A percentile compares a stretch with the other conserved stretches of the same genome.
phyloP scores from a whole-genome alignment of 2,113 vertebrate species.

The Oncorhynchus tshawytscha region DNA sequence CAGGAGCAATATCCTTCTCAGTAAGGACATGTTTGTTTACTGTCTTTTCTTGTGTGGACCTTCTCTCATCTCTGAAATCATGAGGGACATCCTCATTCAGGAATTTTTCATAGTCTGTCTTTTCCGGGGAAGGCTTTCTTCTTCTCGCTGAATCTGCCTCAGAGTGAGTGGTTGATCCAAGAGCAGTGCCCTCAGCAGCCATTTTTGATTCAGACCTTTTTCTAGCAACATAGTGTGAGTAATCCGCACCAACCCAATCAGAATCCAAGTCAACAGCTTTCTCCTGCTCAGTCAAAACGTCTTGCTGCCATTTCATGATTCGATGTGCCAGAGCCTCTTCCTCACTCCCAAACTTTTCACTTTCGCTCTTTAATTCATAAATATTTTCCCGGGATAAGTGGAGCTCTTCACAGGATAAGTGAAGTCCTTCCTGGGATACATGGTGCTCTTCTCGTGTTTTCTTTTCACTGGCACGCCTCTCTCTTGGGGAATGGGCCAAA shows the following conservation, averaged over 20 bases:
- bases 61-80: conserved; percentile 8
- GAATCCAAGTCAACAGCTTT: conserved; percentile 42
- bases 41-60: conserved; percentile 2
- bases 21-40: conserved; percentile 18
- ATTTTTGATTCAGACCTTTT: conserved; percentile 12
- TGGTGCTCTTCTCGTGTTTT: conserved; percentile 34
- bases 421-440: conserved; percentile 47
- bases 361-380: conserved; percentile 65
- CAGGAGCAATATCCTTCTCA: no score
- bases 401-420: conserved; percentile 66
- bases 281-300: conserved; percentile 69
- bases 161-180: conserved; percentile 9
- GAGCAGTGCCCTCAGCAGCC: not conserved
- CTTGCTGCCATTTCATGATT: conserved; percentile 78
- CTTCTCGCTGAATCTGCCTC: conserved; percentile 10
- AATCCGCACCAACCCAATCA: conserved; percentile 46
- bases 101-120: conserved; percentile 26
- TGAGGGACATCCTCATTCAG: conserved; percentile 18
- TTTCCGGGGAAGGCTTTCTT: conserved; percentile 3
- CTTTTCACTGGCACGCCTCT: conserved; percentile 11
- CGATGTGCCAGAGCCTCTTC: conserved; percentile 71
- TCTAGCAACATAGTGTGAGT: conserved; percentile 16
- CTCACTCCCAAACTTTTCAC: conserved; percentile 66
- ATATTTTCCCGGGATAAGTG: conserved; percentile 72
- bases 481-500: conserved; percentile 32